Conservation (phyloP, 2,113 vertebrate species). For the Scomber japonicus region DNA sequence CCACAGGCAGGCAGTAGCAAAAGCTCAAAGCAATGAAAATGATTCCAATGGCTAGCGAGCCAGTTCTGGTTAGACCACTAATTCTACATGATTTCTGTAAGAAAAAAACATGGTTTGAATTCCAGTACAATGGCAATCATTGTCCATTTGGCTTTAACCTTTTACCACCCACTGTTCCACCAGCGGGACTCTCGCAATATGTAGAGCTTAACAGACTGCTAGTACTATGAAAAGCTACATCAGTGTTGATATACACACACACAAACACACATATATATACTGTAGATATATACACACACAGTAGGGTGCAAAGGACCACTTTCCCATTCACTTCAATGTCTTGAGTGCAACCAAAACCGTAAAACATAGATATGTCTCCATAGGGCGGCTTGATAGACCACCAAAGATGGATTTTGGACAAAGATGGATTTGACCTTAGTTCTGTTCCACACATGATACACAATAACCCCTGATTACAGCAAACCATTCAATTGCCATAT, state of each 20-base stretch:
- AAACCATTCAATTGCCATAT: slow-evolving; percentile 16
- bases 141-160: slow-evolving; percentile 43
- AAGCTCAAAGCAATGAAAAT: slow-evolving; percentile 45
- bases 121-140: slow-evolving; percentile 56
- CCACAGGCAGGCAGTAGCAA: slow-evolving; percentile 33
- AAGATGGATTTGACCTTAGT: no score
- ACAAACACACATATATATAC: background rate
- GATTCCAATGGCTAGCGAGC: slow-evolving; percentile 43
- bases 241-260: background rate
- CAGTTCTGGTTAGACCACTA: slow-evolving; percentile 66
- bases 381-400: no score
- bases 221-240: slow-evolving; percentile 1
- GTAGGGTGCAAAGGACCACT: no score
- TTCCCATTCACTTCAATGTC: no score
- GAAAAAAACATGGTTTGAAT: slow-evolving; percentile 52
- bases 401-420: no score
- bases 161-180: slow-evolving; percentile 48
- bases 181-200: background rate
- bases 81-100: slow-evolving; percentile 64
- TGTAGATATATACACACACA: no score
- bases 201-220: slow-evolving; percentile 21
- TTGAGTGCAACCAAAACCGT: no score
- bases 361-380: no score
- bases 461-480: slow-evolving; percentile 43
- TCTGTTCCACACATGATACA: slow-evolving; percentile 21